phyloP scores from a whole-genome alignment of 2,888 invertebrate genomes.

The Hofmannophila pseudospretella region DNA sequence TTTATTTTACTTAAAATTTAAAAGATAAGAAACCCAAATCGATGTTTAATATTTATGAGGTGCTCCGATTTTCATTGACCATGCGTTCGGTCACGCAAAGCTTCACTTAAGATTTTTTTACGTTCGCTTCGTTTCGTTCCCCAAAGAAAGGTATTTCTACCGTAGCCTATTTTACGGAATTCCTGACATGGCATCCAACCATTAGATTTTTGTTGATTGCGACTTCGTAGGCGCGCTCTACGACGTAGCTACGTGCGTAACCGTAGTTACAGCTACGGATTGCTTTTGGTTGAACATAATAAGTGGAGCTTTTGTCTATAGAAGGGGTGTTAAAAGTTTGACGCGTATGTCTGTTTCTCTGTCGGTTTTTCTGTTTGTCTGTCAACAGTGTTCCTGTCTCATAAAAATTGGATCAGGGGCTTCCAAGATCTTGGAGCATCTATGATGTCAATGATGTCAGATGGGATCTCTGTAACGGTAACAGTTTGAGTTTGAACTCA shows the following conservation, averaged over 20 bases:
- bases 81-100: slow-evolving; percentile 59
- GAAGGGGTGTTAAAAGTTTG: too few relatives aligned
- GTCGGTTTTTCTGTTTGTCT: too few relatives aligned
- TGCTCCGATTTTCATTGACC: slow-evolving; percentile 57
- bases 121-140: slow-evolving; percentile 39
- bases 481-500: too few relatives aligned
- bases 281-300: slow-evolving; percentile 20
- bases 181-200: slow-evolving; percentile 69
- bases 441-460: too few relatives aligned
- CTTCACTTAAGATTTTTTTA: slow-evolving; percentile 66
- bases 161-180: slow-evolving; percentile 55
- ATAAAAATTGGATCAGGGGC: too few relatives aligned
- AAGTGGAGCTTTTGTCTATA: slow-evolving; percentile 20
- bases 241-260: slow-evolving; percentile 30
- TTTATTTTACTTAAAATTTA: too few relatives aligned
- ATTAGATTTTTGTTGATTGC: slow-evolving; percentile 65
- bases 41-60: slow-evolving; percentile 4
- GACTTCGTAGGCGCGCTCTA: slow-evolving; percentile 36
- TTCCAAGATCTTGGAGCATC: too few relatives aligned
- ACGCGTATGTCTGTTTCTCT: too few relatives aligned
- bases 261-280: slow-evolving; percentile 13
- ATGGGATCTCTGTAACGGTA: too few relatives aligned
- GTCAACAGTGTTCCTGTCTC: too few relatives aligned
- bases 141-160: slow-evolving; percentile 17
- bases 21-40: too few relatives aligned